These are phyloP conservation scores for Cyclura pinguis DNA, from an alignment of 2,797 vertebrate genomes.

Conservation along the genomic window DNA sequence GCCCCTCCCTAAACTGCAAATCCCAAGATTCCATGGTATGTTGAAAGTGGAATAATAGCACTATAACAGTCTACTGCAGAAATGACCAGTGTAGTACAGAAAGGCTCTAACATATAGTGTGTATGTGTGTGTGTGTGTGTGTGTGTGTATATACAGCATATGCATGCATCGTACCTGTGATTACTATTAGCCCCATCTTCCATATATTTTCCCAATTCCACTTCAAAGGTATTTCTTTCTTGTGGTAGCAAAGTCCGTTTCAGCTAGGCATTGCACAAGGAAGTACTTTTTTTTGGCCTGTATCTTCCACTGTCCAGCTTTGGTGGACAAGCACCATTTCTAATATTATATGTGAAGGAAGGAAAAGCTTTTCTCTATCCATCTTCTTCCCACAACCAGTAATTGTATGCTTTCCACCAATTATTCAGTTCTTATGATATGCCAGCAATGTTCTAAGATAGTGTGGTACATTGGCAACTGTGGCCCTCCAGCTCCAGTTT, in stretches of 20 bases:
- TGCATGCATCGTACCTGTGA: too few species aligned
- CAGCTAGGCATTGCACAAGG: not conserved
- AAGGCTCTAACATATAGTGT: too few species aligned
- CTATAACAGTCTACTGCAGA: too few species aligned
- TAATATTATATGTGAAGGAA: not conserved
- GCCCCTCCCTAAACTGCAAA: too few species aligned
- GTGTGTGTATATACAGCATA: too few species aligned
- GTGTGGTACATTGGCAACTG: not conserved
- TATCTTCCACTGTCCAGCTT: not conserved
- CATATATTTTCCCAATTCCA: not conserved
- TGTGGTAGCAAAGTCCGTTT: not conserved
- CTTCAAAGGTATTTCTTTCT: not conserved
- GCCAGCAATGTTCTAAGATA: not conserved
- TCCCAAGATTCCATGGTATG: too few species aligned
- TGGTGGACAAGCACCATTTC: not conserved
- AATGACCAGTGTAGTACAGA: too few species aligned
- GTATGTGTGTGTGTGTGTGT: too few species aligned
- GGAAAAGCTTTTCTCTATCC: not conserved
- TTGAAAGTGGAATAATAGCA: too few species aligned
- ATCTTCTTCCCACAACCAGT: not conserved
- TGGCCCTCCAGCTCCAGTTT: not conserved
- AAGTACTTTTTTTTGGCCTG: not conserved
- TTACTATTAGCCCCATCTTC: not conserved
- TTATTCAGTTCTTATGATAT: not conserved
- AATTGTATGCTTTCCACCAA: not conserved